Evolutionary conservation across 2,888 invertebrate genomes (phyloP).

Genomic region (Caradrina clavipalpis): DNA sequence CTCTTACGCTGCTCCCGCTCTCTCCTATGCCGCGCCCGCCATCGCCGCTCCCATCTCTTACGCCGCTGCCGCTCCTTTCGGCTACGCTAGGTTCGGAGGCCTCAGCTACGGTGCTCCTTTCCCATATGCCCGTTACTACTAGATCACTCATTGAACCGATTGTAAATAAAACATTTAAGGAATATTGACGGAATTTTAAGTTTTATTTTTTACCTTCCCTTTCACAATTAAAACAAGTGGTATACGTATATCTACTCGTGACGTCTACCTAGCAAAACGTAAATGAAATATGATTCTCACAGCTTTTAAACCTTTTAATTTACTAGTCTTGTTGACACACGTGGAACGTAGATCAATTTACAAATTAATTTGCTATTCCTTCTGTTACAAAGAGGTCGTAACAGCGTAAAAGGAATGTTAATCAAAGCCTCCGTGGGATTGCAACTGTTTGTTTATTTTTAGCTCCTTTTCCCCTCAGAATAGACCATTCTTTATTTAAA

Average conservation of each 20-base stretch:
- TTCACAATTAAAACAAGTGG: not conserved
- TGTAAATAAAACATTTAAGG: slow-evolving; percentile 61
- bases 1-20: slow-evolving; percentile 57
- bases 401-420: slow-evolving; percentile 48
- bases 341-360: slow-evolving; percentile 26
- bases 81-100: no score
- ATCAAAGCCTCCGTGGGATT: slow-evolving; percentile 42
- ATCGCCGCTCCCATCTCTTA: slow-evolving; percentile 28
- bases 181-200: slow-evolving; percentile 23
- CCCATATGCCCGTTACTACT: slow-evolving; percentile 62
- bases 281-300: not conserved
- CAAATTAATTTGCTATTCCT: slow-evolving; percentile 47
- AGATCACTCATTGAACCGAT: slow-evolving; percentile 2
- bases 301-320: not conserved
- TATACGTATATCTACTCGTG: not conserved
- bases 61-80: slow-evolving; percentile 47
- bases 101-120: slow-evolving; percentile 39
- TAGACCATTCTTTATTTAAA: slow-evolving; percentile 16
- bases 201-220: slow-evolving; percentile 14
- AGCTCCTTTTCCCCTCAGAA: slow-evolving; percentile 20
- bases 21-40: slow-evolving; percentile 61
- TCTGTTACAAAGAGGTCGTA: slow-evolving; percentile 25
- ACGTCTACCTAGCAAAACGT: not conserved
- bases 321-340: slow-evolving; percentile 11
- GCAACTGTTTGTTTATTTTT: slow-evolving; percentile 44